Percentiles rank a stretch among this genome's conserved stretches.
Evolutionary conservation across 92 coral and sea anemone genomes (phyloP).

Genomic region (Porites cylindrica): DNA sequence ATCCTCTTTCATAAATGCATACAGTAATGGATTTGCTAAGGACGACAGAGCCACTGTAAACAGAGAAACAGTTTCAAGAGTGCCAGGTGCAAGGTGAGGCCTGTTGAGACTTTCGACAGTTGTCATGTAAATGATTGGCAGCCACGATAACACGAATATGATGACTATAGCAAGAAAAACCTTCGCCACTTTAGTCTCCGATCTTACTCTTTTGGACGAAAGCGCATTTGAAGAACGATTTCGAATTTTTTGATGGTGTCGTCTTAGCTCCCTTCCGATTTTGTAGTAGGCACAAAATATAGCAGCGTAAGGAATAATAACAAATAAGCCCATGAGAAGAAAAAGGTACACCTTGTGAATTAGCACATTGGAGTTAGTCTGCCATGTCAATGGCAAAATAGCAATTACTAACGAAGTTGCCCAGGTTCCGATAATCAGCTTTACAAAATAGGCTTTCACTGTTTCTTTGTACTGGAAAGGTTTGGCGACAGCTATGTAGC

Average conservation of each 20-base stretch:
- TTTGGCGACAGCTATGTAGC: constrained; percentile 67
- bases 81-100: constrained; percentile 44
- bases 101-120: constrained; percentile 46
- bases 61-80: constrained; percentile 46
- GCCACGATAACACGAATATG: constrained; percentile 67
- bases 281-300: constrained; percentile 55
- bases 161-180: constrained; percentile 61
- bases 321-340: constrained; percentile 56
- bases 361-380: constrained; percentile 13
- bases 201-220: constrained; percentile 39
- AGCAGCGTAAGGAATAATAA: constrained; percentile 62
- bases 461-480: constrained; percentile 63
- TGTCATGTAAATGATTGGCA: constrained; percentile 70
- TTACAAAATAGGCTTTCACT: constrained; percentile 44
- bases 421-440: constrained; percentile 65
- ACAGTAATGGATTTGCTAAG: constrained; percentile 69
- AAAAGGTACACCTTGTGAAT: constrained; percentile 70
- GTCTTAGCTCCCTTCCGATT: constrained; percentile 51
- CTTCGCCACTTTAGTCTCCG: constrained; percentile 67
- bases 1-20: constrained; percentile 77
- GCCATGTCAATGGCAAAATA: constrained; percentile 67
- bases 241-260: constrained; percentile 38
- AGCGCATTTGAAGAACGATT: neutral
- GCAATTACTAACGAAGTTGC: constrained; percentile 53
- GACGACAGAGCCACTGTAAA: constrained; percentile 66